Conservation (phyloP, 2,797 vertebrate genomes). For the Gymnocypris eckloni region DNA sequence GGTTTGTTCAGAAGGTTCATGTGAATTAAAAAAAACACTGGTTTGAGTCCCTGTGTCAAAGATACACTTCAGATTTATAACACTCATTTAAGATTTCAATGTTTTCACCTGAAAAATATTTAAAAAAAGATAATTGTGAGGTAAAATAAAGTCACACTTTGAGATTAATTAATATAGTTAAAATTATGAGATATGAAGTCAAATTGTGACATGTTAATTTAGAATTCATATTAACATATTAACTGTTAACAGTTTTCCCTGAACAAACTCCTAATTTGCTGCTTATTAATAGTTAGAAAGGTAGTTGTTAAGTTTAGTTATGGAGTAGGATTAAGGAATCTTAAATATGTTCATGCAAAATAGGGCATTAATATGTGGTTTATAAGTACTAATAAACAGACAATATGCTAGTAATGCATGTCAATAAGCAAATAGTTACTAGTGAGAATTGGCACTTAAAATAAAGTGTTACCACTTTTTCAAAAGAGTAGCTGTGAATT, state of each 20-base stretch:
- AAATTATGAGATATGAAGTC: neutral
- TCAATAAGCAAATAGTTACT: neutral
- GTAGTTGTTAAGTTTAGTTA: no score
- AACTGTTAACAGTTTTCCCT: no score
- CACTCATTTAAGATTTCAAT: neutral
- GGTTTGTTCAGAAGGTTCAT: neutral
- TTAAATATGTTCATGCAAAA: neutral
- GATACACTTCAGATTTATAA: neutral
- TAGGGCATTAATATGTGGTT: no score
- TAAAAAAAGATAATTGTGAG: neutral
- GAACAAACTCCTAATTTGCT: no score
- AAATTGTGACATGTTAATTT: neutral
- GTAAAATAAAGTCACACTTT: neutral
- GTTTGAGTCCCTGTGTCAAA: neutral
- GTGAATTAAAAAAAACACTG: neutral
- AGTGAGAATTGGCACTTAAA: neutral
- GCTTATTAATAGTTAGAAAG: no score
- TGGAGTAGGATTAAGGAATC: neutral
- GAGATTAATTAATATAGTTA: neutral
- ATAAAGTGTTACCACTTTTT: neutral
- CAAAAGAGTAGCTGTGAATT: neutral
- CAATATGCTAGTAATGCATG: neutral
- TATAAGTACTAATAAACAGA: neutral
- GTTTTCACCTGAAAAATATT: neutral
- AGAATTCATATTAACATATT: neutral